Base-by-base conservation (phyloP, 2,113 vertebrate genomes). In the Amphiprion ocellaris region DNA sequence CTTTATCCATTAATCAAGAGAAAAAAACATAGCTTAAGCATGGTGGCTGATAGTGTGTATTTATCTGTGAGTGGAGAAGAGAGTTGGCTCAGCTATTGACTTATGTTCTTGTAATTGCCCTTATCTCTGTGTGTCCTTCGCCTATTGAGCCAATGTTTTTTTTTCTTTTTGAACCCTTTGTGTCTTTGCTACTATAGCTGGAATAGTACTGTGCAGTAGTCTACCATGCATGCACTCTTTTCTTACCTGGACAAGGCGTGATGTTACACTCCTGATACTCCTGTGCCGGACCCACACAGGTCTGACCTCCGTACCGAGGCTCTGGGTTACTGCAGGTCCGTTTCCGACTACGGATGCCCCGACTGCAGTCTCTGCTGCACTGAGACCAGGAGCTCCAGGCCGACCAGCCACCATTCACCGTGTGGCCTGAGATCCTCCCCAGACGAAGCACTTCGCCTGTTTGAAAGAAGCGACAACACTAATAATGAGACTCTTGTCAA, bases 191-290 rank as follows among this genome's bases (percentile, higher is more conserved):
- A 46, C 10, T 68, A 26, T 30, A 24, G 17, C 16, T 39, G 0
- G 12, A 37, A 17, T 14, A 24, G 33, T 24, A 30, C 33, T 66
- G 21, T 44, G 24, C 10, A 15, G 30, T 30, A 30, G 6, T 14
- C 15, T 37, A 14, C 63, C 24, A 21, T 21, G 2, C 8, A 23
- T 28, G 26, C 37, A 4, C 21, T 28, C 3, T 23, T 54, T 15
- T 52, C 92, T 93, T 86, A 99, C 98, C 97, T 91, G 98, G 98
- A 85, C 98, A 99, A 33, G 98, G 98, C 24, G 97, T 93, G 70
- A 97, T 94, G 91, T 99, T 99, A 85, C 98, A 99, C 80, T 99
- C 98, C 85, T 99, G 98, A 82, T 97, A 99, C 72, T 99, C 98
- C 59, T 97, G 92, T 1, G 97, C 94, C 0, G 97, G 90, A 2